Base-by-base conservation (phyloP, 2,888 invertebrate genomes). In the Cryptosula pallasiana region DNA sequence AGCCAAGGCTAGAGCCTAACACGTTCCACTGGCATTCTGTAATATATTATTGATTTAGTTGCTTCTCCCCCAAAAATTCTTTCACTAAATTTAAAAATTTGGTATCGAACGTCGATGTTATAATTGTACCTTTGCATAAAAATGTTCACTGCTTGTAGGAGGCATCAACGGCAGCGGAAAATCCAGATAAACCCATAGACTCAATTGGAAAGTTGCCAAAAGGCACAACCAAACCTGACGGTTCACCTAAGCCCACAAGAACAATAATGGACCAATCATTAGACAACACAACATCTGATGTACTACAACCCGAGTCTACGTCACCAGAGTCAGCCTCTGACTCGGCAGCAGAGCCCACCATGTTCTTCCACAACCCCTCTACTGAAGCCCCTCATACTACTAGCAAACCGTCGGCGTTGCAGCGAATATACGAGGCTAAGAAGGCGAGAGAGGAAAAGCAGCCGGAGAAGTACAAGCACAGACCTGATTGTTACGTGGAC, bases 331-430 rank as follows among this genome's bases (percentile, higher is more conserved):
- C 25, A 5, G 45, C 5, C 45, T 13, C 5, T 45, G 20, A 45
- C 45, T 13, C 5, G 20, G 3, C 57, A 5, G 57, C 5, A 5
- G 57, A 27, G 32, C 63, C 63, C 27, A 32, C 13, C n/a, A 63
- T 63, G 63, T 63, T 63, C 32, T 63, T 25, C 32, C 63, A 63
- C 25, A 63, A 27, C 13, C 13, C 16, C 9, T 27, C 20, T 5
- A 29, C 5, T 29, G 29, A 63, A 27, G 9, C 5, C 5, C 3
- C 32, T 32, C 32, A 27, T 2, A 16, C 63, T 3, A n/a, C n/a
- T 5, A 32, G 63, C 34, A 63, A 63, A 63, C 63, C 63, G 2
- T 63, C 63, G n/a, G 63, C 63, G 27, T 32, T 63, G 63, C 63
- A 63, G 34, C 20, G 63, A 32, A 63, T 63, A 63, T 63, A 63